Percentiles rank a stretch among this genome's conserved stretches.
Conservation (phyloP, 2,797 vertebrate species). For the Bovichtus variegatus region DNA sequence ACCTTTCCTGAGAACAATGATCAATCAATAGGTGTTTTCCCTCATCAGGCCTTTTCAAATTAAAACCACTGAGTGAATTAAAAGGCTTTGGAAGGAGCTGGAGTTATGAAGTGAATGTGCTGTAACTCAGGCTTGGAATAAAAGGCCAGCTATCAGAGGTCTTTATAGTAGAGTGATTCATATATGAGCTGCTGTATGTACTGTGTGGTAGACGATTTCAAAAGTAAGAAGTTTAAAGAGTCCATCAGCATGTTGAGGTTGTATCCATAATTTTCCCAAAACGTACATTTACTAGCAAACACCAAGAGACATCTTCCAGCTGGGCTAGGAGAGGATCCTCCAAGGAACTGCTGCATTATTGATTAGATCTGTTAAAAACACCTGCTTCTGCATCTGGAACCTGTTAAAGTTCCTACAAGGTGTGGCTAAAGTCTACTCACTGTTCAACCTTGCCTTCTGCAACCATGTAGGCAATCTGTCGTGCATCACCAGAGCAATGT, state of each 20-base stretch:
- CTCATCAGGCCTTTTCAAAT: conserved; percentile 71
- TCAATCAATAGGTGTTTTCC: conserved; percentile 82
- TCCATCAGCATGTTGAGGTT: neutral
- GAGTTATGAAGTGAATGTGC: conserved; percentile 61
- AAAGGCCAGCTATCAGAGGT: conserved; percentile 43
- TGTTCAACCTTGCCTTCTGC: conserved; percentile 51
- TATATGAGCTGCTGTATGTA: neutral
- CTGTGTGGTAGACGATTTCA: neutral
- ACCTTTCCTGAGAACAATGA: conserved; percentile 83
- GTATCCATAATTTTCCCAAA: neutral
- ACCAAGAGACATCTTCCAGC: conserved; percentile 44
- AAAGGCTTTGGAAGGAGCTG: conserved; percentile 49
- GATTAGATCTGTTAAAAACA: conserved; percentile 72
- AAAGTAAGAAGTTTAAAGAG: neutral
- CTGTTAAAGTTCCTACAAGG: conserved; percentile 53
- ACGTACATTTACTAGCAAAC: conserved; percentile 32
- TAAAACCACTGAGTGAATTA: conserved; percentile 67
- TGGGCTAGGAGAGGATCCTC: conserved; percentile 39
- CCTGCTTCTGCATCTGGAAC: conserved; percentile 75
- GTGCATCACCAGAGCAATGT: conserved; percentile 41
- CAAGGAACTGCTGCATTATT: conserved; percentile 77
- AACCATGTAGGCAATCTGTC: conserved; percentile 44
- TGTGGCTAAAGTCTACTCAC: conserved; percentile 42
- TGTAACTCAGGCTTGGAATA: conserved; percentile 44
- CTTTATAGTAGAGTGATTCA: neutral